Evolutionary conservation across 1,140 invertebrate species (phyloP), one percentile per base, ranked within the genome.

Genomic region (Kradibia gibbosae): DNA sequence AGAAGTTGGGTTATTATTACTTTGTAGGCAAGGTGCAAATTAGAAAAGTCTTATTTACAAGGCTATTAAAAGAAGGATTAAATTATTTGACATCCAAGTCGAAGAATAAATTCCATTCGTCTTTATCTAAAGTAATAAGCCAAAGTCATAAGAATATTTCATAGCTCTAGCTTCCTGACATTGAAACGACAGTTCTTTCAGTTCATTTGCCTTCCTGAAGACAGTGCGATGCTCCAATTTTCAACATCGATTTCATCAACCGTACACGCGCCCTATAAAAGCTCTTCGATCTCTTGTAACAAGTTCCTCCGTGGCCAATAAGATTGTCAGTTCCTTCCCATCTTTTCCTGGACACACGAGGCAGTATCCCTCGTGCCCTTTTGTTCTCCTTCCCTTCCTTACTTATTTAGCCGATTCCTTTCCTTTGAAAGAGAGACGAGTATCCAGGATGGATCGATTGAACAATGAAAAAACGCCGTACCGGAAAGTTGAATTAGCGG

Each of bases 251-350:
- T 70, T 34, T 28, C 48, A 57, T 71, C 28, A 20, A 31, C 11
- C 31, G n/a, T 57, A 3, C 22, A 45, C 36, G 4, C 4, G 31
- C 53, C 34, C 55, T 73, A 36, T 17, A 70, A 60, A 57, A 53
- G 34, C 53, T 55, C 42, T 5, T 39, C 34, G n/a, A 13, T 31
- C 62, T 20, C 62, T 72, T 25, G 80, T 86, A 87, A 86, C 87
- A 87, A 86, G 81, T 83, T 78, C 71, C 67, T 71, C 25, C 50
- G 82, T 48, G 84, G 81, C 82, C 80, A 84, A 87, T 86, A 62
- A 74, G 55, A 28, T 80, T 25, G n/a, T 45, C 71, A 57, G 55
- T 39, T 62, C 22, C 25, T 39, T 20, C 20, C 28, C n/a, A n/a
- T n/a, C 71, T 70, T 70, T 50, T 7, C 45, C 5, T 22, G 17